Evolutionary conservation across 2,113 vertebrate species (phyloP), one percentile per base, ranked within the genome.

Genomic region (Egretta garzetta): DNA sequence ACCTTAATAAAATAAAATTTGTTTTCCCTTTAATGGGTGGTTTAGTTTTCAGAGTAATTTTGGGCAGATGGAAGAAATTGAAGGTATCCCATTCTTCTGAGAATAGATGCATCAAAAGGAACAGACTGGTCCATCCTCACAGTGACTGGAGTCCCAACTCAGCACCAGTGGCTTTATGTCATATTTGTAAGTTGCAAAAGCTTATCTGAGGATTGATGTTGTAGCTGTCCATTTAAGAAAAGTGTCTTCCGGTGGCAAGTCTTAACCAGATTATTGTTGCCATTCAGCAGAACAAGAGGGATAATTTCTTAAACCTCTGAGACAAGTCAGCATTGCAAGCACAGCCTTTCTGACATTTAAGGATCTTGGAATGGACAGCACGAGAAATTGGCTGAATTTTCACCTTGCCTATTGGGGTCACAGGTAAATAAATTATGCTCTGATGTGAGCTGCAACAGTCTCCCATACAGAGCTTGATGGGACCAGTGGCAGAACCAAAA

Each of bases 311-410:
- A 91, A 96, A 86, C 21, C 17, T 73, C 24, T 62, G 79, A 72
- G 75, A 73, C 53, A 93, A 73, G 72, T 62, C 59, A 17, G 16
- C 33, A 26, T 64, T 83, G n/a, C 19, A 74, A 86, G 15, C 26
- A 52, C 20, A 74, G 12, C 71, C 41, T 77, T 92, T 92, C 75
- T 88, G 74, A 58, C 17, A 37, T 66, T 86, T 80, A 80, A 86
- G 50, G 16, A 73, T 62, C 63, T 92, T 92, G 67, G 62, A 88
- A 90, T 6, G 14, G 56, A 92, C 85, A 92, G 58, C 18, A 72
- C 90, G 82, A 97, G 79, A 93, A 95, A 96, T 88, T 27, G 56
- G 7, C 23, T 80, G 79, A 85, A 28, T 60, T 94, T 86, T 92
- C 55, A 68, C 82, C 67, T 83, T 60, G 14, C 2, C 24, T 86